A percentile compares a stretch with the other conserved stretches of the same genome.
These are phyloP conservation scores for Trypoxylon attenuatum DNA, from an alignment of 2,888 invertebrate species.

Conservation along the genomic window DNA sequence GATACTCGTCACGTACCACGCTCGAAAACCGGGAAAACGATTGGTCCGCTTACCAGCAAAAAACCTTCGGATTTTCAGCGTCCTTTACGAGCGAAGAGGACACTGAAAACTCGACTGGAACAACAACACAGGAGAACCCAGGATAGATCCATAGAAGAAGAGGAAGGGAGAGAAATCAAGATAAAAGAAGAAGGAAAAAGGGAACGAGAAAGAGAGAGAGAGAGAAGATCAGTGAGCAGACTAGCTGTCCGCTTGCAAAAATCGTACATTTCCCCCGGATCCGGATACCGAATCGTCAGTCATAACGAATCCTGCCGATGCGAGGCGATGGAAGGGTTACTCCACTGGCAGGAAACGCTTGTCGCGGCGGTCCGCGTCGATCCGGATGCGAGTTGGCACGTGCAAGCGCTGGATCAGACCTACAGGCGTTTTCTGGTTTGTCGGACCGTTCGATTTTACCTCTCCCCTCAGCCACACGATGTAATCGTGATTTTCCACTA, in stretches of 20 bases:
- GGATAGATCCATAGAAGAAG: no score
- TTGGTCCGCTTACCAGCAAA: conserved; percentile 17
- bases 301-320: conserved; percentile 34
- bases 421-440: neutral
- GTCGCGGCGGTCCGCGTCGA: neutral
- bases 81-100: no score
- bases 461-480: no score
- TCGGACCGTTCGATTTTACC: no score
- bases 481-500: no score
- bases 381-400: conserved; percentile 2
- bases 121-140: no score
- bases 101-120: no score
- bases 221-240: neutral
- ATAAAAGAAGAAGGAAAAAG: neutral
- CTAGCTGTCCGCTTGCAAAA: conserved; percentile 26
- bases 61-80: conserved; percentile 20
- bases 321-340: conserved; percentile 1
- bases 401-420: neutral
- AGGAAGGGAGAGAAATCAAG: no score
- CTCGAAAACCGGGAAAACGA: conserved; percentile 30
- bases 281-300: conserved; percentile 39
- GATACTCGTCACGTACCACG: conserved; percentile 23
- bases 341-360: no score
- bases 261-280: conserved; percentile 25
- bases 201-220: neutral